Base-by-base conservation (phyloP, 1,140 invertebrate species). In the Drosophila kepulauana region DNA sequence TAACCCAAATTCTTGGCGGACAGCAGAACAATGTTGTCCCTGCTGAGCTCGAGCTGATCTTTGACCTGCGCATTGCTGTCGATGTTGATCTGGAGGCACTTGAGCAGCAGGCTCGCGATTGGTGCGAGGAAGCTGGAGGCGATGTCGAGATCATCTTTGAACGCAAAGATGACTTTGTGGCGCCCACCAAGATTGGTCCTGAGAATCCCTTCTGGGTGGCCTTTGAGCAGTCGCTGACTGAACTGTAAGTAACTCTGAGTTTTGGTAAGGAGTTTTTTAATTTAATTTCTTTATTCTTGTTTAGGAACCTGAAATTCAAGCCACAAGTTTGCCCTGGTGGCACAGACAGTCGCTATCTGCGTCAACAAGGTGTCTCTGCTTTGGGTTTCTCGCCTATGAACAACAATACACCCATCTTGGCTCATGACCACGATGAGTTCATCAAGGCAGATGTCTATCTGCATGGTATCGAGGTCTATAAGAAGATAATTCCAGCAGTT, bases 21-120 rank as follows among this genome's bases (percentile, higher is more conserved):
- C 95, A 98, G 2, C 98, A 99, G 92, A 93, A 94, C 10, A 99
- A 99, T 93, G 97, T 99, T 2, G 94, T 99, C 35, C 98, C 98
- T 1, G 95, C 96, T 59, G 94, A 96, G 79, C 92, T 99, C 13
- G 94, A 93, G 0, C 96, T 95, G 0, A 93, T 93, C 13, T 97
- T 98, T 91, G 98, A 99, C 91, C 93, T 98, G 46, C 94, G 98
- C 5, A 91, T 99, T 8, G 94, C 97, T 1, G 94, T 96, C 1
- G 94, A 94, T 2, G 94, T 95, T 3, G 94, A 97, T 92, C 93
- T 96, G 33, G 92, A 93, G 0, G 94, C 95, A 65, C 96, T 98
- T 84, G 96, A 97, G 91, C 93, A 94, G 10, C 95, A 94, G 92
- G 77, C 94, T 1, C 93, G 95, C 16, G 82, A 94, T 45, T 98